Evolutionary conservation across 1,140 invertebrate species (phyloP).

Genomic region (Pectinophora gossypiella): DNA sequence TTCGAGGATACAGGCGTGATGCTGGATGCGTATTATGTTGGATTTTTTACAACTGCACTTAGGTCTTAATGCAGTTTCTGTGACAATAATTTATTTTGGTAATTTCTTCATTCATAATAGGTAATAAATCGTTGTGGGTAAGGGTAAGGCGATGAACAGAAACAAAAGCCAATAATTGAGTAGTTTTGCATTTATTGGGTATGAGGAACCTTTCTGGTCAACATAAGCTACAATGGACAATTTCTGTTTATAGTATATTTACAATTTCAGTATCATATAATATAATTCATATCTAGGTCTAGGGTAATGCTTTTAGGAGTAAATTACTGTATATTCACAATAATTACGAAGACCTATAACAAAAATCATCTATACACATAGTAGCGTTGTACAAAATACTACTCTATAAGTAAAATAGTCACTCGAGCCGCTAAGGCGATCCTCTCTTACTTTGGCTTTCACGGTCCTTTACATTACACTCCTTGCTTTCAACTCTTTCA

Average conservation of each 20-base stretch:
- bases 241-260: conserved; percentile 72
- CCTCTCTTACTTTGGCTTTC: conserved; percentile 24
- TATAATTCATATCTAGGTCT: conserved; percentile 61
- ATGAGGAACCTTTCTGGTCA: conserved; percentile 72
- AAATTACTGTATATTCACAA: conserved; percentile 71
- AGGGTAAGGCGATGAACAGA: neutral
- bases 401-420: conserved; percentile 40
- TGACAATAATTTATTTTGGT: too few species aligned
- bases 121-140: too few species aligned
- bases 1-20: too few species aligned
- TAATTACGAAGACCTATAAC: conserved; percentile 58
- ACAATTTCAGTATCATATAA: conserved; percentile 67
- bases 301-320: conserved; percentile 52
- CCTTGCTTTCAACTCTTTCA: neutral
- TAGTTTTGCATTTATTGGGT: conserved; percentile 74
- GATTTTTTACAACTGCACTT: too few species aligned
- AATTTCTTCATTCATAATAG: too few species aligned
- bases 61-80: too few species aligned
- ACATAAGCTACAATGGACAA: conserved; percentile 74
- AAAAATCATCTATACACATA: conserved; percentile 64
- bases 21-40: too few species aligned
- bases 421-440: conserved; percentile 31
- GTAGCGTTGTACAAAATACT: conserved; percentile 65
- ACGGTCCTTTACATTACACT: conserved; percentile 2
- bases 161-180: conserved; percentile 27